These are phyloP conservation scores for Iphiclides podalirius DNA, from an alignment of 2,888 invertebrate species.

Conservation along the genomic window DNA sequence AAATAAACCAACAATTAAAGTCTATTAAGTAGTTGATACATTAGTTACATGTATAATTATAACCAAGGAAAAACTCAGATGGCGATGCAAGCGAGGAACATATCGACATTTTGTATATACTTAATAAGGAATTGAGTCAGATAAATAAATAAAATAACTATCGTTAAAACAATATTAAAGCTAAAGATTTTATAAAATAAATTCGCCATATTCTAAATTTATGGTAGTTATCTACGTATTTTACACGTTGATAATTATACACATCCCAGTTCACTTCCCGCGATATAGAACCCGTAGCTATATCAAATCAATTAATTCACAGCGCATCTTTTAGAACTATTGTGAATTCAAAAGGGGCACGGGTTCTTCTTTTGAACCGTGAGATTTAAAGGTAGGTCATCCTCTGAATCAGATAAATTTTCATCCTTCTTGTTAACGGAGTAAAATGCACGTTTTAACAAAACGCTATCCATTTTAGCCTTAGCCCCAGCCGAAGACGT, in stretches of 20 bases:
- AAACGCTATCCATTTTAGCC: neutral
- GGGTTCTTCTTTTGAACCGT: slow-evolving; percentile 52
- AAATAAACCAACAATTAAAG: slow-evolving; percentile 6
- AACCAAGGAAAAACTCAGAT: slow-evolving; percentile 3
- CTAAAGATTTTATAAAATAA: slow-evolving; percentile 14
- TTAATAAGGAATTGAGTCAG: slow-evolving; percentile 11
- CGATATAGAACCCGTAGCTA: slow-evolving; percentile 10
- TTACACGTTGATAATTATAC: slow-evolving; percentile 1
- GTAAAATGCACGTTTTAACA: neutral
- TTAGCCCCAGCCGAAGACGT: neutral
- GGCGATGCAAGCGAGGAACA: neutral
- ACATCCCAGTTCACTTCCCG: slow-evolving; percentile 3
- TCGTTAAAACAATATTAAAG: slow-evolving; percentile 14
- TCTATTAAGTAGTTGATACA: slow-evolving; percentile 9
- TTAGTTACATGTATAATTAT: too few relatives aligned
- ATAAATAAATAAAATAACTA: slow-evolving; percentile 14
- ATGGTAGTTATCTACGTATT: neutral
- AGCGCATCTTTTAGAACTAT: too few relatives aligned
- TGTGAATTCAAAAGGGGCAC: too few relatives aligned
- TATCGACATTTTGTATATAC: neutral
- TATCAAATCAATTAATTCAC: too few relatives aligned
- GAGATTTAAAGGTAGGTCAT: slow-evolving; percentile 61
- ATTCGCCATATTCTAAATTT: slow-evolving; percentile 1
- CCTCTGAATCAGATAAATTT: slow-evolving; percentile 52
- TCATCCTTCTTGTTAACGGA: neutral